A percentile compares a stretch with the other conserved stretches of the same genome.
phyloP scores from a whole-genome alignment of 2,113 vertebrate genomes.

The Stigmatopora nigra region DNA sequence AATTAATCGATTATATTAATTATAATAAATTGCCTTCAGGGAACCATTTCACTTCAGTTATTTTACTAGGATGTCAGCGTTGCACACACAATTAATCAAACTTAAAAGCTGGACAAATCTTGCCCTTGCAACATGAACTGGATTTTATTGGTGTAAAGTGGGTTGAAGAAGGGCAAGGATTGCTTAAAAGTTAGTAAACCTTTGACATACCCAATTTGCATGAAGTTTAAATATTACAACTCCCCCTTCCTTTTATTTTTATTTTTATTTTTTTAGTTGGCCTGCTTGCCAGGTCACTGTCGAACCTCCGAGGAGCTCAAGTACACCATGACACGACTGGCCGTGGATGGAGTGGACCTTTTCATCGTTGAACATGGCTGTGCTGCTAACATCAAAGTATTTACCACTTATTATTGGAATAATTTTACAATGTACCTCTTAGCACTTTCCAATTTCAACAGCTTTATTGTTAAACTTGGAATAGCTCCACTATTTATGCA shows the following conservation, averaged over 20 bases:
- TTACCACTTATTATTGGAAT: neutral
- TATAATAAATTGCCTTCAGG: no score
- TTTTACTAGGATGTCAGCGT: no score
- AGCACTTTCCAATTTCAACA: neutral
- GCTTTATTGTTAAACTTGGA: neutral
- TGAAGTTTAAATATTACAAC: neutral
- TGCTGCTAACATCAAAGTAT: conserved; percentile 88
- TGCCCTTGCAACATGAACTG: no score
- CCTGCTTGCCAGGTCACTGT: conserved; percentile 83
- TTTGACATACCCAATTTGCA: neutral
- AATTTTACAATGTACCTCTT: neutral
- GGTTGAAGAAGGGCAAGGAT: no score
- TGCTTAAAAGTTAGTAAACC: neutral
- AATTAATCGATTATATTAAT: no score
- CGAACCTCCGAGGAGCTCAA: conserved; percentile 91
- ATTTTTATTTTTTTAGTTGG: conserved; percentile 65
- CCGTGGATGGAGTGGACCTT: conserved; percentile 87
- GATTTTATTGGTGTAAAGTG: no score
- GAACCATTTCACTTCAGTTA: no score
- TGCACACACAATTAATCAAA: no score
- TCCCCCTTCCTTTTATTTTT: neutral
- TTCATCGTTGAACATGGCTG: conserved; percentile 93
- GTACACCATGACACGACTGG: conserved; percentile 93
- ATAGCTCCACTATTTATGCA: neutral
- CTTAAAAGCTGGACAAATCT: no score